Base-by-base conservation (phyloP, 2,888 invertebrate genomes). In the Sminthurinus aureus region DNA sequence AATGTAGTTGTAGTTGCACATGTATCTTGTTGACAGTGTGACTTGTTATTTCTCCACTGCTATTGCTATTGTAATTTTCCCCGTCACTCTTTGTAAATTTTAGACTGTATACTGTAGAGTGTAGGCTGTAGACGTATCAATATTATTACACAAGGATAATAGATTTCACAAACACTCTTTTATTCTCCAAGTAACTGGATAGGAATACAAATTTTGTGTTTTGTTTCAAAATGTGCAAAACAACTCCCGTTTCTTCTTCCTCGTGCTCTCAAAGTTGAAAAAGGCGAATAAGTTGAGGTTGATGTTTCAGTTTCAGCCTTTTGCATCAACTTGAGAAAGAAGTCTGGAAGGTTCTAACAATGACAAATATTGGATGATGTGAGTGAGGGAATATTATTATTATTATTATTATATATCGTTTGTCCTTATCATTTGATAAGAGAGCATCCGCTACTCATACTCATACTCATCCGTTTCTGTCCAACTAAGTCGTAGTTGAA, bases 391-490 rank as follows among this genome's bases (percentile, higher is more conserved):
- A 26, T 67, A n/a, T 18, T 22, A 26, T 24, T 15, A 18, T 50
- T 22, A 26, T 24, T 15, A 18, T 50, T 81, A 81, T 81, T 38
- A 38, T 38, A 6, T 1, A 38, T 38, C 38, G 38, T 38, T 74
- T 81, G 75, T 38, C 38, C 3, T 38, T 74, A 69, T 69, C 50
- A 67, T 79, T 74, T 81, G 81, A 81, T 81, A 81, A 81, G 74
- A 26, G 64, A 74, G 74, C 81, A 81, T 81, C 81, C 81, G 81
- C 81, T 81, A 64, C 75, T 81, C 75, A 74, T 75, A 74, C 81
- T 74, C 74, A 74, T 81, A 64, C 75, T 81, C 75, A 74, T 75
- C 75, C 75, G 58, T 52, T 73, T 52, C 24, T 71, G 38, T 38
- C 15, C 71, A 11, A 24, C 71, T 64, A 3, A 38, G 38, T 38